These are phyloP conservation scores for Clarias gariepinus DNA, from an alignment of 2,113 vertebrate genomes.

Conservation along the genomic window DNA sequence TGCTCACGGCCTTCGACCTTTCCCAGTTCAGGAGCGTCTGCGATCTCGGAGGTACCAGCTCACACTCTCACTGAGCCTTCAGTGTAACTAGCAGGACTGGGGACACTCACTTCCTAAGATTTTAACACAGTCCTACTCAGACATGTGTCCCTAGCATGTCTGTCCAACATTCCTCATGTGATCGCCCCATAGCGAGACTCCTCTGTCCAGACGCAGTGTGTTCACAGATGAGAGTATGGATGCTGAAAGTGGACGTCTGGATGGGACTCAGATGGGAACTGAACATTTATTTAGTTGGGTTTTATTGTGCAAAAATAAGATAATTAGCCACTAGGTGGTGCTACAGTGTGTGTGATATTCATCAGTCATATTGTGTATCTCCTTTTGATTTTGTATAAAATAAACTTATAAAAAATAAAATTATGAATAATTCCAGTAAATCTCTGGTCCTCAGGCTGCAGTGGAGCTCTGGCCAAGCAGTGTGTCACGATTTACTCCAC, in stretches of 20 bases:
- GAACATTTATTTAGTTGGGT: background rate
- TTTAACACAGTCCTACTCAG: background rate
- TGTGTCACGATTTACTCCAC: conserved; percentile 77
- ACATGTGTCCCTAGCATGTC: background rate
- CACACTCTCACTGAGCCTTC: background rate
- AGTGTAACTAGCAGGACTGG: background rate
- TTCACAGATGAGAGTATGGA: background rate
- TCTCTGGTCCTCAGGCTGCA: conserved; percentile 73
- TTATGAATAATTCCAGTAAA: too few species aligned
- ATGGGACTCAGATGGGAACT: background rate
- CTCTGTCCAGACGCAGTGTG: background rate
- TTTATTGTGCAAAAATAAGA: background rate
- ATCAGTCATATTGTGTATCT: background rate
- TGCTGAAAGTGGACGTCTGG: background rate
- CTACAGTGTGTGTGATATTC: background rate
- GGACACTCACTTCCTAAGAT: background rate
- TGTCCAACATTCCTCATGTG: background rate
- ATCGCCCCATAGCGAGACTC: background rate
- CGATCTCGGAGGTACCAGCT: conserved; percentile 83
- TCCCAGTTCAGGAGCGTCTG: conserved; percentile 76
- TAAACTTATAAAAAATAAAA: background rate
- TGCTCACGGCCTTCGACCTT: conserved; percentile 84
- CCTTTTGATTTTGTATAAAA: background rate
- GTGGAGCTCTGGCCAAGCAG: conserved; percentile 81
- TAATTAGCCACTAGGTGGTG: background rate